Evolutionary conservation across 2,888 invertebrate genomes (phyloP).

Genomic region (Pachliopta kotzebuea): DNA sequence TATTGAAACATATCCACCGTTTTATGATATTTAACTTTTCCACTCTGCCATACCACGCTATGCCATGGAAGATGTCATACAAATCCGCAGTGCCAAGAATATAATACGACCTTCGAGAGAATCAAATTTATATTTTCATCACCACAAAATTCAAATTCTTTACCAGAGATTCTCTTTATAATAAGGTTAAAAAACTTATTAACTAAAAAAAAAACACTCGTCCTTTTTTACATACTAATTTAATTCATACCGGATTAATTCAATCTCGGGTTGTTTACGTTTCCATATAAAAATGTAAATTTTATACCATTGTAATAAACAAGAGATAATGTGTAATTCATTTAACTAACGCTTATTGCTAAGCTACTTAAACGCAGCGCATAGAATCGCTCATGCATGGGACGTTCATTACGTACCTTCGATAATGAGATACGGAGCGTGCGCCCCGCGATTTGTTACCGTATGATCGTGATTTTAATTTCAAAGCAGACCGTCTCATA

Average conservation of each 20-base stretch:
- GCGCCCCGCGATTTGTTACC: conserved; percentile 39
- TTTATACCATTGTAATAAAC: conserved; percentile 5
- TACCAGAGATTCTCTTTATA: neutral
- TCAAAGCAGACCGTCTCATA: conserved; percentile 49
- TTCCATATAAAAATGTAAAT: conserved; percentile 12
- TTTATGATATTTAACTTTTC: conserved; percentile 9
- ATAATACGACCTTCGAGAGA: neutral
- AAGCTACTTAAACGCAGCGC: conserved; percentile 12
- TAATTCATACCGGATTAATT: conserved; percentile 12
- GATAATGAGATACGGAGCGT: conserved; percentile 26
- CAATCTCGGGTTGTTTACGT: conserved; percentile 1
- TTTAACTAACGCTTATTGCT: conserved; percentile 13
- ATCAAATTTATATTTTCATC: neutral
- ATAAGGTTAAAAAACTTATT: conserved; percentile 1
- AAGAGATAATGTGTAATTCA: conserved; percentile 20
- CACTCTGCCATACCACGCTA: neutral
- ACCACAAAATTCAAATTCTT: neutral
- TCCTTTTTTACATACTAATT: conserved; percentile 7
- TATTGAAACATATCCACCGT: conserved; percentile 22
- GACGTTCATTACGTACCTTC: conserved; percentile 26
- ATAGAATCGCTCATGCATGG: conserved; percentile 24
- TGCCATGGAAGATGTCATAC: neutral
- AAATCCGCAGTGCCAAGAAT: neutral
- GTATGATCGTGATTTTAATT: conserved; percentile 59
- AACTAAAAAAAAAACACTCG: neutral